Conservation (phyloP, 2,888 invertebrate species). For the Erebia aethiops region DNA sequence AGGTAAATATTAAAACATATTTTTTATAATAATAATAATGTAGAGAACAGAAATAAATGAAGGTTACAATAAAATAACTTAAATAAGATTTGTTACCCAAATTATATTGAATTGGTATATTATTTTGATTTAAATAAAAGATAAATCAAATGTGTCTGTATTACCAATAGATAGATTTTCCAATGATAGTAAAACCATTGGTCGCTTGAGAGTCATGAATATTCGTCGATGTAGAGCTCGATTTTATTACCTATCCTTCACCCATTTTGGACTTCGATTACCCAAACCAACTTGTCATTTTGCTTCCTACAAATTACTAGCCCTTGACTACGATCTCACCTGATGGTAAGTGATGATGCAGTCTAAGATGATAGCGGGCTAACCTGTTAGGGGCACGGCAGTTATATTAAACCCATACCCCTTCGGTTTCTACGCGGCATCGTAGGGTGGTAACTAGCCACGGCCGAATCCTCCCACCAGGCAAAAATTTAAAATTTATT, state of each 20-base stretch:
- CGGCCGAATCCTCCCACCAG: too few relatives aligned
- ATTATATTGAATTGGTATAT: constrained; percentile 8
- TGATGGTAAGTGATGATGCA: too few relatives aligned
- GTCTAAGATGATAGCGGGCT: too few relatives aligned
- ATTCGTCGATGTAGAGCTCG: not conserved
- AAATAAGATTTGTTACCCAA: not conserved
- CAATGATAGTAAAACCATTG: not conserved
- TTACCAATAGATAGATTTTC: constrained; percentile 1
- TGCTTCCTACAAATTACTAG: not conserved
- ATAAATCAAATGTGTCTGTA: not conserved
- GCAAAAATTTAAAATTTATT: too few relatives aligned
- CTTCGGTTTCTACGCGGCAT: too few relatives aligned
- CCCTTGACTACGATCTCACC: too few relatives aligned
- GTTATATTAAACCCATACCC: too few relatives aligned
- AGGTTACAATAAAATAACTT: not conserved
- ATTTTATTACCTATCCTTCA: constrained; percentile 3
- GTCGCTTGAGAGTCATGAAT: constrained; percentile 2
- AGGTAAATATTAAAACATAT: too few relatives aligned
- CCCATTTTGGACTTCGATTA: not conserved
- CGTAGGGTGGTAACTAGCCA: too few relatives aligned
- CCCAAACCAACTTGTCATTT: not conserved
- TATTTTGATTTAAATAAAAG: not conserved
- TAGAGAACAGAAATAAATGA: not conserved
- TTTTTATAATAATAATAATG: too few relatives aligned
- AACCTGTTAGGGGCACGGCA: too few relatives aligned